Base-by-base conservation (phyloP, 2,797 vertebrate genomes). In the Lepilemur septentrionalis region DNA sequence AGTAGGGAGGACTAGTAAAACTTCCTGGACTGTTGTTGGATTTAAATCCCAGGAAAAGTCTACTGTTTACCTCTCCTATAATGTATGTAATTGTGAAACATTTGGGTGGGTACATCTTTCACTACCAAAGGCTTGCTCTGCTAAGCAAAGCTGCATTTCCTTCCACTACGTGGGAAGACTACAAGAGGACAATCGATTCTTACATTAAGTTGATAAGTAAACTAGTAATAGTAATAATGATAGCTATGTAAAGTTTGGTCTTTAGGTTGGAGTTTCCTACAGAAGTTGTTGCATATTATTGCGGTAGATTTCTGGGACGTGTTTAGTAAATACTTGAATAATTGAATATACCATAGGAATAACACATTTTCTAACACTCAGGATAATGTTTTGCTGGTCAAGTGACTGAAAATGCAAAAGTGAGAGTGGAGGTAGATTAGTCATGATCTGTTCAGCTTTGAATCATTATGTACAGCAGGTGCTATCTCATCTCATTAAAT, bases 261-360 rank as follows among this genome's bases (percentile, higher is more conserved):
- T 96, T 91, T 76, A 79, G 35, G 15, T 38, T 79, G 10, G 43
- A 48, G 20, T 73, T 73, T 28, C 32, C 10, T 80, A n/a, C 38
- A 61, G n/a, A 35, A 63, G 28, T 61, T 82, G 35, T 70, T 82
- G n/a, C 0, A 32, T 92, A 93, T 96, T 95, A 80, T 46, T 89
- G 38, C 17, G 18, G 1, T 86, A 69, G 50, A 35, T 15, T 91
- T 87, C 38, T 95, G 15, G n/a, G 30, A 85, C 79, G 13, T 88
- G 4, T 46, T 96, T 92, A 61, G n/a, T 52, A 55, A 75, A 17
- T 93, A 57, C 7, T 86, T 92, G 69, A 96, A 57, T 93, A 85
- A 61, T 84, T 87, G 2, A 73, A 41, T 86, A 25, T 61, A 15
- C n/a, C 70, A 57, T 23, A 70, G 11, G n/a, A 93, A 5, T 70